Evolutionary conservation across 1,140 invertebrate genomes (phyloP).

Genomic region (Hetaerina americana): DNA sequence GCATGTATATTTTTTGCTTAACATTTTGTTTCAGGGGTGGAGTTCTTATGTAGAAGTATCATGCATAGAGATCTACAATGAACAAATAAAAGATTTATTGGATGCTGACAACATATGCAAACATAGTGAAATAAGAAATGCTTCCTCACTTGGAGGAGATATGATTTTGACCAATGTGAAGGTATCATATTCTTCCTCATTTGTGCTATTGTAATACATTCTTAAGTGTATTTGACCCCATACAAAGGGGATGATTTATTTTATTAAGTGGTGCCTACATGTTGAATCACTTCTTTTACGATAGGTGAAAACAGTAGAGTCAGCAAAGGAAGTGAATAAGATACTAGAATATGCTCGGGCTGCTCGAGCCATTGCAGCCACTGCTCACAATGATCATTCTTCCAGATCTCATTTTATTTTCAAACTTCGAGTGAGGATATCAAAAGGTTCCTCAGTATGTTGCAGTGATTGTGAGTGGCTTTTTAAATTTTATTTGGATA

Average conservation of each 20-base stretch:
- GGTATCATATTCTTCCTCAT: too few relatives aligned
- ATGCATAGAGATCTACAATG: slow-evolving; percentile 84
- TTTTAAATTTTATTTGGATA: too few relatives aligned
- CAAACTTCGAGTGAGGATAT: slow-evolving; percentile 44
- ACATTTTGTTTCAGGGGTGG: slow-evolving; percentile 40
- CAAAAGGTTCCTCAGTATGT: not conserved
- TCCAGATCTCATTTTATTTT: slow-evolving; percentile 58
- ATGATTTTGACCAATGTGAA: slow-evolving; percentile 62
- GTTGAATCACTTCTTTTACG: too few relatives aligned
- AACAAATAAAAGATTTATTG: slow-evolving; percentile 71
- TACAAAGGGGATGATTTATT: too few relatives aligned
- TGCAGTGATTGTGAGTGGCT: not conserved
- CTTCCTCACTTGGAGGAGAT: slow-evolving; percentile 46
- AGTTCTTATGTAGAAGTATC: slow-evolving; percentile 65
- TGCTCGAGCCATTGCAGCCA: slow-evolving; percentile 50
- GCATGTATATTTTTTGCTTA: too few relatives aligned
- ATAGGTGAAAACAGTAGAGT: not conserved
- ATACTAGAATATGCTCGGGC: slow-evolving; percentile 52
- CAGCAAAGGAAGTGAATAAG: not conserved
- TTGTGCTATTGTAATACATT: too few relatives aligned
- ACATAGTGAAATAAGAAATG: slow-evolving; percentile 55
- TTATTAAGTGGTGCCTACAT: too few relatives aligned
- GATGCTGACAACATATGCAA: slow-evolving; percentile 42
- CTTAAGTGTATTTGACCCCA: too few relatives aligned
- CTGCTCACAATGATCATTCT: slow-evolving; percentile 35